A percentile compares a stretch with the other conserved stretches of the same genome.
Conservation (phyloP, 2,113 vertebrate species). For the Gymnogyps californianus region DNA sequence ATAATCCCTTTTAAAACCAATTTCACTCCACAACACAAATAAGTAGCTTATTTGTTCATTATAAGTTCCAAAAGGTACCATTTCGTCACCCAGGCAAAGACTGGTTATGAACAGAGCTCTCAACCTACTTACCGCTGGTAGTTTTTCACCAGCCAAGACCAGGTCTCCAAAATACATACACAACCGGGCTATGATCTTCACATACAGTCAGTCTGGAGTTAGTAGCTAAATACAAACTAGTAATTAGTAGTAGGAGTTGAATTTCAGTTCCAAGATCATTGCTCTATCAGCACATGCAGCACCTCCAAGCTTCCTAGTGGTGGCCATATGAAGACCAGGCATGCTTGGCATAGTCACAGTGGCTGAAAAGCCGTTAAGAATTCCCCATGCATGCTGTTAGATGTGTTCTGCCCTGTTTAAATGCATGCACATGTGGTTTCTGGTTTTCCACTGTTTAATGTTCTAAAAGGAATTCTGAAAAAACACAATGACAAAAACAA, state of each 20-base stretch:
- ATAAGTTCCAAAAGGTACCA: neutral
- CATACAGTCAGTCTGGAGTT: neutral
- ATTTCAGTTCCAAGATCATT: neutral
- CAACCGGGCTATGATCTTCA: neutral
- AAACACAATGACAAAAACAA: neutral
- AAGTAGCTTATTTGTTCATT: conserved; percentile 15
- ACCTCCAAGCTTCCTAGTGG: neutral
- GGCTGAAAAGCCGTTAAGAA: neutral
- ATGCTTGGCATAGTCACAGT: neutral
- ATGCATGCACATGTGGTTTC: neutral
- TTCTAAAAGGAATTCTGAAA: neutral
- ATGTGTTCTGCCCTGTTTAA: neutral
- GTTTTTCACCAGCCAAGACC: neutral
- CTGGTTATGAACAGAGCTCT: neutral
- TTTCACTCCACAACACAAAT: neutral
- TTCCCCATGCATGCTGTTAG: neutral
- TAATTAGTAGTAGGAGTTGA: neutral
- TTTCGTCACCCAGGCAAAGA: neutral
- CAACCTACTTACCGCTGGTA: neutral
- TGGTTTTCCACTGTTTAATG: neutral
- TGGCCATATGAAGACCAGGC: neutral
- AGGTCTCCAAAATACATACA: neutral
- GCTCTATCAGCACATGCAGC: neutral
- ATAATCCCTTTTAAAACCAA: conserved; percentile 3
- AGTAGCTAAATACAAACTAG: neutral